Base-by-base conservation (phyloP, 2,888 invertebrate species). In the Netelia inedita region DNA sequence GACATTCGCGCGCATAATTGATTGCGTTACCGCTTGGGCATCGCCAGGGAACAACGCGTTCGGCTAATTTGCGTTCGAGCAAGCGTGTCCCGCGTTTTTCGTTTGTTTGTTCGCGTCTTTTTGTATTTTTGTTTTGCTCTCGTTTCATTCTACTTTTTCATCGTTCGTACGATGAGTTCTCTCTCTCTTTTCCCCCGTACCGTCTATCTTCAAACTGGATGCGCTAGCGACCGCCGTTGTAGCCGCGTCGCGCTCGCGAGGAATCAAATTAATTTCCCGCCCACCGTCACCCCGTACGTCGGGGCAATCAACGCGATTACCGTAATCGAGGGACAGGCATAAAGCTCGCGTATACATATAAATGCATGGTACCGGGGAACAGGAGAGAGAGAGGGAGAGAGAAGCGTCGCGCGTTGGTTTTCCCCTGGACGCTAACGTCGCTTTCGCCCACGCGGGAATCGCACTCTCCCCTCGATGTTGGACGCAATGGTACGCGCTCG, bases 281-380 rank as follows among this genome's bases (percentile, higher is more conserved):
- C 82, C 68, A 79, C 72, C 69, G 75, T 59, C 80, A 82, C 65
- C 66, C 68, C 73, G 74, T 85, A 71, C 76, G 85, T 83, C 74
- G 79, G 85, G 87, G 88, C 88, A 87, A 87, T 88, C 87, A 79
- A 88, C 68, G 76, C 88, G 88, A 89, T 90, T 89, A 90, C 88
- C 87, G 87, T 85, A 87, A 86, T 87, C 87, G 74, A 79, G 82
- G 83, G 10, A 76, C 79, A 78, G 73, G 55, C 35, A 35, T 61
- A 65, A 35, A 68, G 50, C 50, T 82, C 72, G 65, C 53, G 65
- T 11, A 19, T 59, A 19, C 57, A 50, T 69, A 69, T 55, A 79
- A 69, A 68, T 61, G 14, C 14, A 14, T 10, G 2, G 14, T 46
- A 46, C 14, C 2, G 8, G 10, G 14, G 46, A 14, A 46, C 46